Evolutionary conservation across 1,140 invertebrate species (phyloP).

Genomic region (Bombus cullumanus): DNA sequence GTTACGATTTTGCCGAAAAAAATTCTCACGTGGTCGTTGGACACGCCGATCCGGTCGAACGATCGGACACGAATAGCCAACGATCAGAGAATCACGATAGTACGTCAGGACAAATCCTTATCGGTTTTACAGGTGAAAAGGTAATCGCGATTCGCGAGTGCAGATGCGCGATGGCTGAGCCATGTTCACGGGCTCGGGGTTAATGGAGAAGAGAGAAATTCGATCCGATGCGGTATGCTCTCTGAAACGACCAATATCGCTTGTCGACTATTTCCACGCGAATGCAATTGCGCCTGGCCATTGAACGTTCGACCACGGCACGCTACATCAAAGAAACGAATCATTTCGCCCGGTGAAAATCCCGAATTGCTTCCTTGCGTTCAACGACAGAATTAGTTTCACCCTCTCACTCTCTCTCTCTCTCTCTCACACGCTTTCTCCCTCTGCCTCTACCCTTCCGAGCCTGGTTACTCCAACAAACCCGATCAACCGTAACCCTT

Average conservation of each 20-base stretch:
- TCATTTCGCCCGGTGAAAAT: constrained; percentile 41
- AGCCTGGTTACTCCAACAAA: background rate
- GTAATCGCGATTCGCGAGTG: background rate
- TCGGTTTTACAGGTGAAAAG: constrained; percentile 6
- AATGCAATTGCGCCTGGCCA: constrained; percentile 36
- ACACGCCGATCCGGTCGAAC: background rate
- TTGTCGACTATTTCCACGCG: constrained; percentile 47
- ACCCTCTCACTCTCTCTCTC: background rate
- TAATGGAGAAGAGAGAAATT: constrained; percentile 51
- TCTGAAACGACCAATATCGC: constrained; percentile 52
- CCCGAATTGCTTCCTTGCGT: constrained; percentile 28
- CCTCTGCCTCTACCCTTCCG: background rate
- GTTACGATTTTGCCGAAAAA: background rate
- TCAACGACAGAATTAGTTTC: constrained; percentile 7
- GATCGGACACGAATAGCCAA: background rate
- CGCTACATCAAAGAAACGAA: constrained; percentile 38
- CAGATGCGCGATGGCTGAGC: constrained; percentile 25
- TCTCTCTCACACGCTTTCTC: background rate
- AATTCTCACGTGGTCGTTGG: background rate
- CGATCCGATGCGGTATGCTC: constrained; percentile 30
- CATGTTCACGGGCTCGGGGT: background rate
- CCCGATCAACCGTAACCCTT: background rate
- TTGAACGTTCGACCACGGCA: constrained; percentile 10
- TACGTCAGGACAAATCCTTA: constrained; percentile 9
- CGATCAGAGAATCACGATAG: background rate